These are phyloP conservation scores for Acropternis orthonyx DNA, from an alignment of 2,797 vertebrate species.

Conservation along the genomic window DNA sequence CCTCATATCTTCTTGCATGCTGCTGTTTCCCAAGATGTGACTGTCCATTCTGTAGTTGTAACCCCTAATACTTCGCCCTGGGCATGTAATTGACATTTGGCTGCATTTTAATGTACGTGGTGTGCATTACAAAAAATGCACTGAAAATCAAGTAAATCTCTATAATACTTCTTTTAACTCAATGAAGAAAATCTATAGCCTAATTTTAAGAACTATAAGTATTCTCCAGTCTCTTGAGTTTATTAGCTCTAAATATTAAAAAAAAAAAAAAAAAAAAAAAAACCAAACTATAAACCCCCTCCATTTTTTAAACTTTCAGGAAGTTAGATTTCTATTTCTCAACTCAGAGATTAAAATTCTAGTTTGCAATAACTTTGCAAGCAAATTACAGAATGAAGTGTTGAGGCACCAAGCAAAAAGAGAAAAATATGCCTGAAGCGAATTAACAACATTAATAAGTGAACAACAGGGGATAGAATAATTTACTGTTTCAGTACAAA, in stretches of 20 bases:
- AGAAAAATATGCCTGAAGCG: neutral
- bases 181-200: neutral
- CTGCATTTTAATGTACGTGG: neutral
- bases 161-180: neutral
- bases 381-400: neutral
- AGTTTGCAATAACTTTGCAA: neutral
- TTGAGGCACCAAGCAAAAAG: neutral
- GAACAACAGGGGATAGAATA: neutral
- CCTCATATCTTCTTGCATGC: neutral
- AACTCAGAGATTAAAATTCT: neutral
- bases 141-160: neutral
- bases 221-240: neutral
- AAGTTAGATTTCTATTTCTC: neutral
- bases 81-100: neutral
- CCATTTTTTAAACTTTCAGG: neutral
- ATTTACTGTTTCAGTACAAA: slow-evolving; percentile 3
- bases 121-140: neutral
- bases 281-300: too few species aligned
- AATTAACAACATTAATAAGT: slow-evolving; percentile 11
- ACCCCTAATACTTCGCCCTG: neutral
- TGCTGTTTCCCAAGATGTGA: neutral
- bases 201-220: neutral
- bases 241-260: neutral
- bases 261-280: too few species aligned
- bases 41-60: neutral